Evolutionary conservation across 2,888 invertebrate species (phyloP), one percentile per base, ranked within the genome.

Genomic region (Coremacera marginata): DNA sequence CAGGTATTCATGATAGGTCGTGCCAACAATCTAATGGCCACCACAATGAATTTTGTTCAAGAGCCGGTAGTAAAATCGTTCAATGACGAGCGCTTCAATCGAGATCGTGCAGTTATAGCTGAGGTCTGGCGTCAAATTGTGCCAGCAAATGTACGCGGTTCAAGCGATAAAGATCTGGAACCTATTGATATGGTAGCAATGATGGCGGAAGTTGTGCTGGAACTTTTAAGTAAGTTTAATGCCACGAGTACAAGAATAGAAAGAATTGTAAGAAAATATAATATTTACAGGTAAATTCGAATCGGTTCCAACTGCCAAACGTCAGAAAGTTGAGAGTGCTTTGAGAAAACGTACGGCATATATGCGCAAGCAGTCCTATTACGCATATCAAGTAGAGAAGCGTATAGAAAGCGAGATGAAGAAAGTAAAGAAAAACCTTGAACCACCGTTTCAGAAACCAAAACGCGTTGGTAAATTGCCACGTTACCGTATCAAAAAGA

Each of bases 1-100:
- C 86, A 88, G 68, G 86, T 85, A 79, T 89, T 86, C 70, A 86
- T 89, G 87, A 84, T 86, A 34, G 84, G 85, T 76, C 85, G 89
- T 0, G 85, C 84, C 0, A 80, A 70, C 3, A 82, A 85, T 67
- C 83, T 89, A 80, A 84, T 83, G 74, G 34, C 77, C 0, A 82
- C 84, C 25, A 84, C 85, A 0, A 34, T 80, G 2, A 68, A 78
- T 0, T 85, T 84, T 49, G 75, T 89, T 0, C 78, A 83, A 0
- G 76, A 80, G 7, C 86, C 88, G 1, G 83, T 89, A 9, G 81
- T 82, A 0, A 51, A 80, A 3, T 83, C 86, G 0, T 84, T 87
- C 51, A 83, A 82, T 16, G 84, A 87, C 71, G 83, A 81, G 7
- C 74, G 73, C 0, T 83, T 85, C 11, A 82, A 84, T 57, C 83